Evolutionary conservation across 1,140 invertebrate genomes (phyloP), one percentile per base, ranked within the genome.

Genomic region (Drosophila nebulosa): DNA sequence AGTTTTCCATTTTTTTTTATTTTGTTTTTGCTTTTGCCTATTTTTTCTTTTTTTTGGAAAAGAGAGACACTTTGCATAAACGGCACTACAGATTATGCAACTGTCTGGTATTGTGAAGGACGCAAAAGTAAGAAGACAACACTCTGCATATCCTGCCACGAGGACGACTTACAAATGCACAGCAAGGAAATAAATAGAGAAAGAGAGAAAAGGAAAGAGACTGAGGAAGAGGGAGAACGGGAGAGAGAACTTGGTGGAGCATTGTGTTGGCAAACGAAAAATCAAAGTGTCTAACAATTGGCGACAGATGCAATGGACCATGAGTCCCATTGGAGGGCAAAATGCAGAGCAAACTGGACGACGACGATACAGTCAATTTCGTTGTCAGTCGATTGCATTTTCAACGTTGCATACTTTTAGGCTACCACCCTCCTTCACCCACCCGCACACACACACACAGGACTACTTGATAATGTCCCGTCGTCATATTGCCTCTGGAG

Each of bases 61-160:
- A n/a, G n/a, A n/a, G 16, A 52, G 32, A 52, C 69, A 77, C 77
- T 86, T 88, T 81, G 81, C 81, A 88, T 86, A 86, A 86, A 86
- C 74, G 81, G 63, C 74, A 88, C 74, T 81, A 69, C 83, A 86
- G 81, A 86, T 86, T 86, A 86, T 86, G 81, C 83, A 86, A 88
- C 83, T 86, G 83, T 88, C 81, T 86, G 78, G 68, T 78, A 71
- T 74, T 78, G 74, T 78, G 71, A 71, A 74, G 74, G 71, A 58
- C 35, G 53, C 56, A 65, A 59, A 70, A 78, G 66, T 46, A 78
- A 71, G 59, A 67, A 65, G 30, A 63, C 73, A 67, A 88, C 78
- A 81, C 70, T 86, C 81, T 86, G 81, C 81, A 86, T 86, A 86
- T 88, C 83, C 81, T 73, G 64, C 63, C 74, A 60, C 63, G 57